Base-by-base conservation (phyloP, 2,113 vertebrate genomes). In the Paedocypris sp. region DNA sequence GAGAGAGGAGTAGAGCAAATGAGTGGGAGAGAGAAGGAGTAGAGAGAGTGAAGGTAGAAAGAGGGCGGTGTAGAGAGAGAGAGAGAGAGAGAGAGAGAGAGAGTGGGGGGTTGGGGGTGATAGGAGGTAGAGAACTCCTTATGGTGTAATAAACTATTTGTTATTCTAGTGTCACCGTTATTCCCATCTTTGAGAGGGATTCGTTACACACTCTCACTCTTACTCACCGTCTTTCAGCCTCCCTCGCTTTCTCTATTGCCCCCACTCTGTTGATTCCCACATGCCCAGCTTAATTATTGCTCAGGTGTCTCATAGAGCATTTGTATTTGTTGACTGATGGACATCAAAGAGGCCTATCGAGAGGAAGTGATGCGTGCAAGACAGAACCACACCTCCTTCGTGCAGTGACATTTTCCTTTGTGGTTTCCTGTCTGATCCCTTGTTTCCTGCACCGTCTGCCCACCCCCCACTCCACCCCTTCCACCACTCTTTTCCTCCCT, bases 401-500 rank as follows among this genome's bases (percentile, higher is more conserved):
- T 19, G 32, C 31, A 3, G 15, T 38, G 31, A 48, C 45, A 26
- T 48, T 47, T 36, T 47, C 20, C 22, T 48, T 48, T 49, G 49
- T 50, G 53, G 12, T 58, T 58, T 58, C 53, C 47, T 56, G 36
- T 66, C 38, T 62, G 57, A 70, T 70, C 58, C 53, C 38, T 48
- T 18, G 31, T 62, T 70, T 66, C 68, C 68, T 66, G 36, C 35
- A 52, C 31, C 11, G 49, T 57, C 53, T 32, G 26, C 42, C 6
- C 13, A 20, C 13, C 60, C 39, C 53, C 18, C 18, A 38, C 23
- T 54, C 45, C 50, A n/a, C n/a, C n/a, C n/a, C n/a, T n/a, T 47
- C n/a, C 35, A 50, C 62, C 62, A 54, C 68, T 70, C 62, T 62
- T 70, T 66, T 70, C 57, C 68, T 66, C 33, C 57, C 68, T 66